Conservation (phyloP, 2,888 invertebrate genomes). For the Trisateles emortualis region DNA sequence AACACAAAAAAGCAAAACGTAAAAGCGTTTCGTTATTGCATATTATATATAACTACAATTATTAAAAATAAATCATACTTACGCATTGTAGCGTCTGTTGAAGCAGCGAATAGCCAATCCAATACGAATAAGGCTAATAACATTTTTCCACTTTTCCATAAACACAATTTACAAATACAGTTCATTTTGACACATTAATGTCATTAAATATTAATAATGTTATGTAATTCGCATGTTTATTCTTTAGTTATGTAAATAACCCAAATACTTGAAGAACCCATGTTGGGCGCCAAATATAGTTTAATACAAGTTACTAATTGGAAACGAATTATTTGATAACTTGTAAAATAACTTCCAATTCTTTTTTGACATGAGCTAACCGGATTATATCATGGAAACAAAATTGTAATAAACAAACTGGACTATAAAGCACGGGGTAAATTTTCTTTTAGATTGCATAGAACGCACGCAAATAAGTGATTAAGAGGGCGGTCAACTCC, state of each 20-base stretch:
- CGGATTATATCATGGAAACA: slow-evolving; percentile 29
- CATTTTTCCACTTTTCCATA: slow-evolving; percentile 65
- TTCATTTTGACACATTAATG: slow-evolving; percentile 46
- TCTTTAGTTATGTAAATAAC: slow-evolving; percentile 6
- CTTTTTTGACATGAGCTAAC: slow-evolving; percentile 24
- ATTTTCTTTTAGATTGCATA: slow-evolving; percentile 68
- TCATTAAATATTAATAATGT: slow-evolving; percentile 9
- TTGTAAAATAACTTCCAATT: slow-evolving; percentile 25
- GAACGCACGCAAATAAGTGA: slow-evolving; percentile 79
- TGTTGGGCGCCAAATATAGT: slow-evolving; percentile 56
- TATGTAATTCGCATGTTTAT: slow-evolving; percentile 8
- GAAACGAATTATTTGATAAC: slow-evolving; percentile 22
- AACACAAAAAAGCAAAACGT: not conserved
- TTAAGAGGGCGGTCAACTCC: slow-evolving; percentile 70
- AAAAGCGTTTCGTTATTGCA: not conserved
- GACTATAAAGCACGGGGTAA: slow-evolving; percentile 68
- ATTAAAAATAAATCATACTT: slow-evolving; percentile 56
- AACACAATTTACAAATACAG: slow-evolving; percentile 51
- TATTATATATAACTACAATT: slow-evolving; percentile 8
- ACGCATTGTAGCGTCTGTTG: slow-evolving; percentile 76
- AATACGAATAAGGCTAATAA: slow-evolving; percentile 69
- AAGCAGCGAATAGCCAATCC: slow-evolving; percentile 75
- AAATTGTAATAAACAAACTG: slow-evolving; percentile 50
- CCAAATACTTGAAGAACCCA: slow-evolving; percentile 35
- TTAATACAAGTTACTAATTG: slow-evolving; percentile 15